Conservation (phyloP, 2,113 vertebrate species). For the Bos indicus region DNA sequence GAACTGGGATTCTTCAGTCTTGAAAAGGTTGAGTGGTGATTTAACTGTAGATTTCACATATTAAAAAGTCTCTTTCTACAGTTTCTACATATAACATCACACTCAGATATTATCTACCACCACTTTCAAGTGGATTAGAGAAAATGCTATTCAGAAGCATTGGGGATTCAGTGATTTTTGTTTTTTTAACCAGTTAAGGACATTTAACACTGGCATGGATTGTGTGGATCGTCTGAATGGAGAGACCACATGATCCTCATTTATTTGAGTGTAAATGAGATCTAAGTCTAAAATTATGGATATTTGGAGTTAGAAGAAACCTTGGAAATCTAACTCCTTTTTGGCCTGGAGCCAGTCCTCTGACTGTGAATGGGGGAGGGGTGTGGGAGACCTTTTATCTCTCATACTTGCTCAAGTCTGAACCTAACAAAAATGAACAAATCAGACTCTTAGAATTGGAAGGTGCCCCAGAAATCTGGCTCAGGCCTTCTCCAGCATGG, state of each 20-base stretch:
- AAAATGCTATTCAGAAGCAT: neutral
- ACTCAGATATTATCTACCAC: neutral
- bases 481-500: neutral
- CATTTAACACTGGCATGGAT: neutral
- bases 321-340: neutral
- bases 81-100: neutral
- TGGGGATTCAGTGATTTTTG: neutral
- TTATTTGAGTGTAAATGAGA: conserved; percentile 1
- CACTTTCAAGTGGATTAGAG: neutral
- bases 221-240: neutral
- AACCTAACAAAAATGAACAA: neutral
- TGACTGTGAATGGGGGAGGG: neutral
- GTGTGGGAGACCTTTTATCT: neutral
- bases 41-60: neutral
- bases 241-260: neutral
- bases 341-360: neutral
- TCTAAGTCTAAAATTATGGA: neutral
- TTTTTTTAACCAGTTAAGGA: neutral
- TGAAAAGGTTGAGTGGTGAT: neutral
- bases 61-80: neutral
- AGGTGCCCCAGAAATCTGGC: neutral
- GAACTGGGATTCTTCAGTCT: neutral
- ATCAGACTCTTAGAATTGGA: neutral
- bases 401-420: neutral
- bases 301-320: neutral